Evolutionary conservation across 2,888 invertebrate species (phyloP), one percentile per base, ranked within the genome.

Genomic region (Didymodactylos carnosus): DNA sequence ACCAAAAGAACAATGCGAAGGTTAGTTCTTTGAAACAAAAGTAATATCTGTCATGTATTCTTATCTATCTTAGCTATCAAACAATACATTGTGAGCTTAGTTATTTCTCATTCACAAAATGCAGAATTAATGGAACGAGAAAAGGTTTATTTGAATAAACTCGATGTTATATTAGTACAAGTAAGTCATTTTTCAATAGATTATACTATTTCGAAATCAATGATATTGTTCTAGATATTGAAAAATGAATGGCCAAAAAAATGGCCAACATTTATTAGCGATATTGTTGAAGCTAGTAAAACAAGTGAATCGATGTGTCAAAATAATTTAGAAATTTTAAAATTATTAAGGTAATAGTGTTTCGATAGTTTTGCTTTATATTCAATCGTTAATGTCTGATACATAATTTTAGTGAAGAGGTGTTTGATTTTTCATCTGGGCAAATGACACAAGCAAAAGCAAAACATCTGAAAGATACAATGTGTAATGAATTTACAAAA

Each of bases 241-340:
- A 99, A 99, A 84, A 88, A 95, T 80, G 98, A 98, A 84, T 99
- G 98, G 98, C 98, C 98, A 75, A 93, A 93, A 82, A 95, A 98
- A 83, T 99, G 98, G 98, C 94, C 95, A 80, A 90, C 93, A 39
- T 99, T 99, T 84, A 97, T 99, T 79, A 89, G 91, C 80, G 98
- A 99, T 83, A 98, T 98, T 82, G 97, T 99, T 76, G 98, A 97
- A 76, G 94, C 98, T 70, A 94, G 94, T 80, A 94, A 94, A 86
- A 95, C 95, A 39, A 97, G 95, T 83, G 98, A 98, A 84, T 92
- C 93, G 80, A 87, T 99, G 71, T 99, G 98, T 86, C 95, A 97
- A 86, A 99, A 99, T 84, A 99, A 99, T 83, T 98, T 99, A 95
- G 90, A 90, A 39, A 98, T 99, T 80, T 86, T 99, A 77, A 95